Conservation (phyloP, 1,140 invertebrate species). For the Brachionus plicatilis region DNA sequence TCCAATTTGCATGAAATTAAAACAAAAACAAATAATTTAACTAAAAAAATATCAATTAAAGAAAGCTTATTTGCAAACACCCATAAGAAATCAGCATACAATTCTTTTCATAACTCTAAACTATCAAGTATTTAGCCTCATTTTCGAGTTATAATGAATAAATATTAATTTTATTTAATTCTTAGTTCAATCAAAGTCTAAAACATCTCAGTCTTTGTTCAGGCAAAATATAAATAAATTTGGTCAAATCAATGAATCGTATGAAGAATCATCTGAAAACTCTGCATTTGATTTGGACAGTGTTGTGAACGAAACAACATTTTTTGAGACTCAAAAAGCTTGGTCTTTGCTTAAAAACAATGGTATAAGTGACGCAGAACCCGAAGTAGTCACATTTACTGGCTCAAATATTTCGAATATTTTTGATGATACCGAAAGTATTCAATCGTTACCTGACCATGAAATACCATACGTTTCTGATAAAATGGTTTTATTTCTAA, state of each 20-base stretch:
- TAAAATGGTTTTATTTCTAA: neutral
- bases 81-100: constrained; percentile 23
- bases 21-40: constrained; percentile 26
- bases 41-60: constrained; percentile 34
- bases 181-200: constrained; percentile 27
- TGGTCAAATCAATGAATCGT: constrained; percentile 7
- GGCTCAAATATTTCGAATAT: neutral
- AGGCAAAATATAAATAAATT: neutral
- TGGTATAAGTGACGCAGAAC: neutral
- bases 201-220: constrained; percentile 22
- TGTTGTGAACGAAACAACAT: neutral
- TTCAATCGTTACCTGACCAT: neutral
- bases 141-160: neutral
- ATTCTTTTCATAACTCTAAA: constrained; percentile 35
- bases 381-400: neutral
- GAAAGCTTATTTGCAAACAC: neutral
- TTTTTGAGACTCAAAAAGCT: constrained; percentile 15
- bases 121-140: constrained; percentile 21
- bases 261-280: neutral
- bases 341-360: neutral
- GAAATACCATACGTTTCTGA: neutral
- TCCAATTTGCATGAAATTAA: neutral
- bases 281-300: neutral
- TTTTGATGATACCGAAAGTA: constrained; percentile 18
- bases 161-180: constrained; percentile 1